Evolutionary conservation across 2,113 vertebrate species (phyloP).

Genomic region (Geococcyx californianus): DNA sequence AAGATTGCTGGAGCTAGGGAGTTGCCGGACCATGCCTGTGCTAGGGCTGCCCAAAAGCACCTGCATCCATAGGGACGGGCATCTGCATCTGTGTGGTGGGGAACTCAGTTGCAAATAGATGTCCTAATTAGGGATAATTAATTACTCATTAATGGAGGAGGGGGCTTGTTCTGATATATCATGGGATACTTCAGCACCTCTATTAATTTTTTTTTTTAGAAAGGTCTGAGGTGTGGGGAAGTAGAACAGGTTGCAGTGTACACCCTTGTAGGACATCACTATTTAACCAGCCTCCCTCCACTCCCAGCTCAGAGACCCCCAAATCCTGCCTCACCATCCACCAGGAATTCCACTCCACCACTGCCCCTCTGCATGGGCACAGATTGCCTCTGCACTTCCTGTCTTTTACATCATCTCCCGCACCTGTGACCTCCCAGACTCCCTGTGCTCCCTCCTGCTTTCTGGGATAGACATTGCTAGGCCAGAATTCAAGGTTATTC

Average conservation of each 20-base stretch:
- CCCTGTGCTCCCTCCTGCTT: background rate
- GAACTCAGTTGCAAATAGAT: background rate
- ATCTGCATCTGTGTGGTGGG: background rate
- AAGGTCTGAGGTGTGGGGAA: background rate
- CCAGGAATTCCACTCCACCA: background rate
- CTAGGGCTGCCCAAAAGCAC: background rate
- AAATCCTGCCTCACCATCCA: background rate
- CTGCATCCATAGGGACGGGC: background rate
- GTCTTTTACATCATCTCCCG: background rate
- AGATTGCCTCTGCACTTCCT: background rate
- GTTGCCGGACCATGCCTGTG: accelerated
- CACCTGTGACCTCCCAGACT: background rate
- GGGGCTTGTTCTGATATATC: background rate
- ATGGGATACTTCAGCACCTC: background rate
- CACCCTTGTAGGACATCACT: background rate
- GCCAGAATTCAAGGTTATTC: background rate
- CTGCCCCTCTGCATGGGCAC: accelerated
- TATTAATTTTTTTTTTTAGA: background rate
- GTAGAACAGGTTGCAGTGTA: background rate
- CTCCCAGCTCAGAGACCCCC: background rate
- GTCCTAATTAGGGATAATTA: background rate
- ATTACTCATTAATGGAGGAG: background rate
- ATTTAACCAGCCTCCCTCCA: background rate
- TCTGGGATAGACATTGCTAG: background rate
- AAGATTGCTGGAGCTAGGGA: background rate